phyloP scores from a whole-genome alignment of 2,888 invertebrate genomes.

The Ypsolopha sequella region DNA sequence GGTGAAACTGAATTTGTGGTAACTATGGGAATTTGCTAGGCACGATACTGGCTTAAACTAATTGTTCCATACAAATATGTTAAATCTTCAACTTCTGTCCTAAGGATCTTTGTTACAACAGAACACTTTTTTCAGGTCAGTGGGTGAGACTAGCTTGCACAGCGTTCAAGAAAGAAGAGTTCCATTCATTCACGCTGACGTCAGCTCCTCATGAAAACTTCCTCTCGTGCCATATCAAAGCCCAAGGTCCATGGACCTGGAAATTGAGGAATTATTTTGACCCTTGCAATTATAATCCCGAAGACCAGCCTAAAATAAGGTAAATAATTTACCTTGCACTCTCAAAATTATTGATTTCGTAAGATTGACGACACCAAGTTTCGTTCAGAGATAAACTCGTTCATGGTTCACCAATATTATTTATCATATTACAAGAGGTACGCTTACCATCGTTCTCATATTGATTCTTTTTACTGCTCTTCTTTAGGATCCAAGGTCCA shows the following conservation, averaged over 20 bases:
- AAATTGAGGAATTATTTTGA: slow-evolving; percentile 95
- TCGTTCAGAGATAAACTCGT: no score
- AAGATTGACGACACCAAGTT: no score
- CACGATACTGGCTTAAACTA: no score
- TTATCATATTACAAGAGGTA: no score
- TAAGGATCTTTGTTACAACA: no score
- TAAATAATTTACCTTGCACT: slow-evolving; percentile 15
- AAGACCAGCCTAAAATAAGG: slow-evolving; percentile 85
- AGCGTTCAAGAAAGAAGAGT: slow-evolving; percentile 89
- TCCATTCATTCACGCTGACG: slow-evolving; percentile 95
- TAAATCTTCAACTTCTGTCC: no score
- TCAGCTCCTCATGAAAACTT: slow-evolving; percentile 97
- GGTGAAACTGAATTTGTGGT: no score
- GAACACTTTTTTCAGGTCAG: slow-evolving; percentile 71
- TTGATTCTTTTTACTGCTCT: neutral
- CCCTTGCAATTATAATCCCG: slow-evolving; percentile 90
- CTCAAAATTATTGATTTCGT: no score
- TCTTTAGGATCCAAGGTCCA: slow-evolving; percentile 87
- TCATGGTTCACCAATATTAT: no score
- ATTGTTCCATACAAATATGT: no score
- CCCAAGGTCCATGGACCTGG: slow-evolving; percentile 96
- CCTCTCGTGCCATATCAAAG: slow-evolving; percentile 94
- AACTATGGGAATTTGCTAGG: no score
- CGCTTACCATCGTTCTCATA: no score
- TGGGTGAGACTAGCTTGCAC: slow-evolving; percentile 95